Percentiles rank a stretch among this genome's conserved stretches.
These are phyloP conservation scores for Hippopotamus amphibius DNA, from an alignment of 2,113 vertebrate genomes.

Conservation along the genomic window DNA sequence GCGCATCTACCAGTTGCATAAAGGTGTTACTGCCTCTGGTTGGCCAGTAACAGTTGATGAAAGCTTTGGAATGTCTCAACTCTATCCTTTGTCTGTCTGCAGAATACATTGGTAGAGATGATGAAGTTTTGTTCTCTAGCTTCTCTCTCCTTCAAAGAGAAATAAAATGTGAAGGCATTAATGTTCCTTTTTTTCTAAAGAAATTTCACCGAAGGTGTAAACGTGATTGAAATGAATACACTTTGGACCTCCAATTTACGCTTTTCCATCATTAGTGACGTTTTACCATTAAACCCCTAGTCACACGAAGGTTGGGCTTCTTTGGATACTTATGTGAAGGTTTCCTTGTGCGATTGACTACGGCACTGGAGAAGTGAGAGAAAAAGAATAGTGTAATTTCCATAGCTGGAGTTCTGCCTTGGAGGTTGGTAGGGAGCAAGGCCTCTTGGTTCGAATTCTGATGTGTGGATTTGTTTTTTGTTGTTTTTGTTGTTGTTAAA, in stretches of 20 bases:
- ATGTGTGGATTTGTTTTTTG: slow-evolving; percentile 73
- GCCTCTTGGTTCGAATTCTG: slow-evolving; percentile 73
- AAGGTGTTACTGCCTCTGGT: slow-evolving; percentile 58
- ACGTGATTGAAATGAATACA: slow-evolving; percentile 25
- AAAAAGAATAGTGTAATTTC: slow-evolving; percentile 24
- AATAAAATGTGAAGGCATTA: background rate
- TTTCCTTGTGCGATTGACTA: background rate
- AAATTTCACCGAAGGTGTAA: background rate
- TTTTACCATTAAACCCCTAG: background rate
- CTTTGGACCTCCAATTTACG: background rate
- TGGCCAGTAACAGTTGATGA: slow-evolving; percentile 76
- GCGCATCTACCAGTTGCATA: slow-evolving; percentile 54
- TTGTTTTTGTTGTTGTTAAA: slow-evolving; percentile 72
- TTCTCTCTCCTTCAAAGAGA: slow-evolving; percentile 32
- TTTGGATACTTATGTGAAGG: background rate
- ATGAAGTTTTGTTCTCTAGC: slow-evolving; percentile 56
- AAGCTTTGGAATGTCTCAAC: slow-evolving; percentile 64
- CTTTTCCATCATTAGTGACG: background rate
- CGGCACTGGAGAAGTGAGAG: background rate
- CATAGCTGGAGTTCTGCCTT: slow-evolving; percentile 56
- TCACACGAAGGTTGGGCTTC: background rate
- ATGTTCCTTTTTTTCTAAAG: slow-evolving; percentile 31
- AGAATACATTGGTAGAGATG: slow-evolving; percentile 57
- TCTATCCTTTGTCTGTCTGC: slow-evolving; percentile 34
- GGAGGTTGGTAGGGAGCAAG: background rate